Percentiles rank a stretch among this genome's conserved stretches.
These are phyloP conservation scores for Rhynchonycteris naso DNA, from an alignment of 2,797 vertebrate species.

Conservation along the genomic window DNA sequence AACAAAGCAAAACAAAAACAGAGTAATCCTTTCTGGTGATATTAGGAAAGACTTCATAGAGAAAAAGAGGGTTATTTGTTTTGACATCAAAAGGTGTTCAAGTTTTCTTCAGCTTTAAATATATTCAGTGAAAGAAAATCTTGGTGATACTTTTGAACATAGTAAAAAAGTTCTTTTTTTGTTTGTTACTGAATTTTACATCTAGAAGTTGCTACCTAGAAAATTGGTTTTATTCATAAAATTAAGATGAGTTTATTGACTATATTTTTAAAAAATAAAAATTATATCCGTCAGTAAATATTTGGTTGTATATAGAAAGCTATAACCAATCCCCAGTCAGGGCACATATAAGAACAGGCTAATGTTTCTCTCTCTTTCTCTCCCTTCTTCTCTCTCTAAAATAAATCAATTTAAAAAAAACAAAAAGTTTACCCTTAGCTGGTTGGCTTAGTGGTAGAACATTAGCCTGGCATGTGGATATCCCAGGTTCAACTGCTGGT, in stretches of 20 bases:
- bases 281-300: neutral
- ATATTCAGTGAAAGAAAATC: neutral
- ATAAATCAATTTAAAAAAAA: too few species aligned
- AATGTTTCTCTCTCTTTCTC: too few species aligned
- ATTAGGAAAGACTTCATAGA: neutral
- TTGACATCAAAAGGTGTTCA: neutral
- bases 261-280: neutral
- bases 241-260: neutral
- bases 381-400: too few species aligned
- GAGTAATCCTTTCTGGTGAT: neutral
- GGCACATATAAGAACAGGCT: too few species aligned
- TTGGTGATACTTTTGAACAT: neutral
- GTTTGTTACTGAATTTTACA: neutral
- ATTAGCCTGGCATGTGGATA: too few species aligned
- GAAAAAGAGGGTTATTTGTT: neutral
- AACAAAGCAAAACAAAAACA: neutral
- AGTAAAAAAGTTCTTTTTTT: neutral
- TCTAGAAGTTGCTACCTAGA: neutral
- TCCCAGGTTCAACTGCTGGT: too few species aligned
- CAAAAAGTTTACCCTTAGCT: too few species aligned
- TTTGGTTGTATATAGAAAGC: neutral
- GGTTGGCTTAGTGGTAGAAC: too few species aligned
- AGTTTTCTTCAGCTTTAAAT: neutral
- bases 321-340: neutral
- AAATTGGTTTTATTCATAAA: neutral